phyloP scores from a whole-genome alignment of 37 sponge, comb jelly and placozoan species.

The Ianthella basta region DNA sequence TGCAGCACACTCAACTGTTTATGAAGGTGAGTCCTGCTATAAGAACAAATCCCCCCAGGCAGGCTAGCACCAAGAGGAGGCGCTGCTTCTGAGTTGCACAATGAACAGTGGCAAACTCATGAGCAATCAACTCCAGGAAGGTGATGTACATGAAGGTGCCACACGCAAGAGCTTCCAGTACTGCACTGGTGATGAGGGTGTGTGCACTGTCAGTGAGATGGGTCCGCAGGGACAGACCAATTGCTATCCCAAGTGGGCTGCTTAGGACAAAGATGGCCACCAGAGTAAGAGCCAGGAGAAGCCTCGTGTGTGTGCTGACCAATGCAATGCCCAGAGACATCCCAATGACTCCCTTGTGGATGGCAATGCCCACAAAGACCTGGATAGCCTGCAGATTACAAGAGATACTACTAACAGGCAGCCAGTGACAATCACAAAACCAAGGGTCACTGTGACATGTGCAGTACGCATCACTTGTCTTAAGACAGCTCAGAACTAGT shows the following conservation, averaged over 20 bases:
- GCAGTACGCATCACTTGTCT: too few species aligned
- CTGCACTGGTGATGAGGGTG: not conserved
- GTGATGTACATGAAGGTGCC: slow-evolving; percentile 48
- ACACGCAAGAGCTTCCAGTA: slow-evolving; percentile 33
- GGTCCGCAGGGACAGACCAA: slow-evolving; percentile 19
- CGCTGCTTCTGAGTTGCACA: not conserved
- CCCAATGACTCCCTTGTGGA: slow-evolving; percentile 39
- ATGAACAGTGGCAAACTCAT: slow-evolving; percentile 25
- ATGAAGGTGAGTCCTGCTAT: slow-evolving; percentile 14
- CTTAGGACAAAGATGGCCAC: slow-evolving; percentile 1
- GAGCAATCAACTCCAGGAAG: slow-evolving; percentile 37
- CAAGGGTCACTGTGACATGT: too few species aligned
- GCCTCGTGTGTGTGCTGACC: not conserved
- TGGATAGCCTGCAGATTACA: slow-evolving; percentile 11
- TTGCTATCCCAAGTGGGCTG: slow-evolving; percentile 23
- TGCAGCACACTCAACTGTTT: not conserved
- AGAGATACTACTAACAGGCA: too few species aligned
- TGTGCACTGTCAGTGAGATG: not conserved
- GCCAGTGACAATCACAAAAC: too few species aligned
- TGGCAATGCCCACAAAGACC: slow-evolving; percentile 22
- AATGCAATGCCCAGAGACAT: slow-evolving; percentile 36
- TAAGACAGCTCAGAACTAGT: too few species aligned
- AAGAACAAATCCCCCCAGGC: not conserved
- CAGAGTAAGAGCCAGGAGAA: not conserved
- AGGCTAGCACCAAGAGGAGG: not conserved